Base-by-base conservation (phyloP, 2,113 vertebrate genomes). In the Hemichromis elongatus region DNA sequence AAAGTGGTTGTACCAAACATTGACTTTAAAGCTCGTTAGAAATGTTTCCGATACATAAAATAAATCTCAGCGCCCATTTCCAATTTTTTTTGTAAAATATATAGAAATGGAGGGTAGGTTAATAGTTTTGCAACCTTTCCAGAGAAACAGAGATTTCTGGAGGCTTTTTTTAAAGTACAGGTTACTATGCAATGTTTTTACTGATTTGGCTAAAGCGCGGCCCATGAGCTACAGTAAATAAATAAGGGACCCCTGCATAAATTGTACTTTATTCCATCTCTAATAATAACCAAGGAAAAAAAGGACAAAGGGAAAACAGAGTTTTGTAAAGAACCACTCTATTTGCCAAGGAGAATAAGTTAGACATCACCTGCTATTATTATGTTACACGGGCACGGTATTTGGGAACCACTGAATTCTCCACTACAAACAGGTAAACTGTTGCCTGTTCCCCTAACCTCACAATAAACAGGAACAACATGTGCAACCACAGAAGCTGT, bases 71-170 rank as follows among this genome's bases (percentile, higher is more conserved):
- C 40, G n/a, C 1, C 11, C n/a, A 9, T 66, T 66, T 50, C 47
- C 16, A 7, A 8, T 50, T 19, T 47, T 50, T 7, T 21, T 37
- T 40, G 11, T 66, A 40, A 21, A 66, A 66, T 66, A 40, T 40
- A 0, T 40, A 66, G n/a, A 13, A 40, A 40, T 14, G 35, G 40
- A 26, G 21, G 37, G 8, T 26, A 24, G 66, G 21, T 45, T 2
- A 70, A 70, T 13, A 45, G 21, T 26, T 70, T 45, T 70, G 66
- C 0, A 37, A 45, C 37, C 63, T 68, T 68, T 42, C 0, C 63
- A 21, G n/a, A 68, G 35, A 68, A 68, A 24, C 0, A 13, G 0
- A 66, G n/a, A 21, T 40, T 66, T 66, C 0, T 16, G 37, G 0
- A 70, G 12, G 37, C 37, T 42, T 68, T 68, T 61, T 68, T 24